Conservation (phyloP, 2,113 vertebrate species). For the Cynocephalus volans region DNA sequence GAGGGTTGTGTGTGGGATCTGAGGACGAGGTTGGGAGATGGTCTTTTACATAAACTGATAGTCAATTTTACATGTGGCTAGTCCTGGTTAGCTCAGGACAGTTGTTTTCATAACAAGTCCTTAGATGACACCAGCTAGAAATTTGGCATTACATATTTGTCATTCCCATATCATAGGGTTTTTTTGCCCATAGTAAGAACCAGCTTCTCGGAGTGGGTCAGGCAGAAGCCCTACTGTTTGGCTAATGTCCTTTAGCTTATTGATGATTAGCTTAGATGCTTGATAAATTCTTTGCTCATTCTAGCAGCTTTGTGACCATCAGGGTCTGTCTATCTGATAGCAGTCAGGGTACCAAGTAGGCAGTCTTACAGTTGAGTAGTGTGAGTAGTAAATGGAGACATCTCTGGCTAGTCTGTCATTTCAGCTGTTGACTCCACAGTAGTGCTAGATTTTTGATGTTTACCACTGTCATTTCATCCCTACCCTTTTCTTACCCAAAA, state of each 20-base stretch:
- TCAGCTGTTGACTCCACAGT: background rate
- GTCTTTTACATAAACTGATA: background rate
- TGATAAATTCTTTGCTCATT: background rate
- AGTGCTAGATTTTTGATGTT: background rate
- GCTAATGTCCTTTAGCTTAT: background rate
- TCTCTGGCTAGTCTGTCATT: background rate
- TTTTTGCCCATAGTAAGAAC: conserved; percentile 20
- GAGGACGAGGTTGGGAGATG: background rate
- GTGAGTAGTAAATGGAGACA: background rate
- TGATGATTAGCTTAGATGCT: background rate
- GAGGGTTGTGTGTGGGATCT: background rate
- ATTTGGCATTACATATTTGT: conserved; percentile 38
- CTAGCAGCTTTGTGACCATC: background rate
- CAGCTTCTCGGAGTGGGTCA: background rate
- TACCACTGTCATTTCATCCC: background rate
- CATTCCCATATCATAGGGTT: background rate
- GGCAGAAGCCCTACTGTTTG: background rate
- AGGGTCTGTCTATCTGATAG: background rate
- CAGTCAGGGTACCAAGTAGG: background rate
- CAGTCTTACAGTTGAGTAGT: background rate
- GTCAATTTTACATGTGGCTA: background rate
- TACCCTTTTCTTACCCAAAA: background rate
- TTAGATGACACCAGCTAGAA: background rate
- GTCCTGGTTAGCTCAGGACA: background rate
- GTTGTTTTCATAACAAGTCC: background rate